Evolutionary conservation across 2,797 vertebrate species (phyloP).

Genomic region (Anguilla obscura): DNA sequence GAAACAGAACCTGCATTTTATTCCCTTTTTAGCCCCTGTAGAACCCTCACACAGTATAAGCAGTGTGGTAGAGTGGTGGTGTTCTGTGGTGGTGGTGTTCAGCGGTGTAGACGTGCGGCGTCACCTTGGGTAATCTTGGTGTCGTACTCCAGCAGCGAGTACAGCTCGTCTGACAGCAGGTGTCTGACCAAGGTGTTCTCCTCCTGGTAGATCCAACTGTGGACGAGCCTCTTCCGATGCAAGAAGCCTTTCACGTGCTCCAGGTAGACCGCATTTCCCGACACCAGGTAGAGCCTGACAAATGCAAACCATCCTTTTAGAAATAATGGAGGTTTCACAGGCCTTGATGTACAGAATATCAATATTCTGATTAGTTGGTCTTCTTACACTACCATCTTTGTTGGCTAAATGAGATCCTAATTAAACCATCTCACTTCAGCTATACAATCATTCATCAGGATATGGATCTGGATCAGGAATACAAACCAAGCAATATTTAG

Average conservation of each 20-base stretch:
- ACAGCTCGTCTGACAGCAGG: slow-evolving; percentile 57
- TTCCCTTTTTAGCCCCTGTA: not conserved
- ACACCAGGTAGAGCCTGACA: slow-evolving; percentile 55
- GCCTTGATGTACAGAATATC: not conserved
- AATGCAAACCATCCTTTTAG: not conserved
- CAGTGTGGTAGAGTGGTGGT: not conserved
- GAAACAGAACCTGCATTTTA: not conserved
- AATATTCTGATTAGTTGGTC: not conserved
- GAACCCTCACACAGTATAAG: not conserved
- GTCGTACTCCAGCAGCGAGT: slow-evolving; percentile 58
- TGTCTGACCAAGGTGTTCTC: slow-evolving; percentile 57
- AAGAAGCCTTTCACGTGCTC: slow-evolving; percentile 54
- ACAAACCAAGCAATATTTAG: not conserved
- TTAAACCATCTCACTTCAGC: not conserved
- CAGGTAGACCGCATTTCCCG: slow-evolving; percentile 54
- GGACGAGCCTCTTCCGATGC: slow-evolving; percentile 55
- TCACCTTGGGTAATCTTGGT: slow-evolving; percentile 64
- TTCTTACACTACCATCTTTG: not conserved
- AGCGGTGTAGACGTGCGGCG: not conserved
- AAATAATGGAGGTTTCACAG: not conserved
- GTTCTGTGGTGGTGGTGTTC: not conserved
- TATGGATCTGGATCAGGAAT: too few relatives aligned
- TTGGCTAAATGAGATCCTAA: not conserved
- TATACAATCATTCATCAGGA: not conserved
- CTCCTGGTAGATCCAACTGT: slow-evolving; percentile 60